Evolutionary conservation across 2,113 vertebrate genomes (phyloP).

Genomic region (Strigops habroptila): DNA sequence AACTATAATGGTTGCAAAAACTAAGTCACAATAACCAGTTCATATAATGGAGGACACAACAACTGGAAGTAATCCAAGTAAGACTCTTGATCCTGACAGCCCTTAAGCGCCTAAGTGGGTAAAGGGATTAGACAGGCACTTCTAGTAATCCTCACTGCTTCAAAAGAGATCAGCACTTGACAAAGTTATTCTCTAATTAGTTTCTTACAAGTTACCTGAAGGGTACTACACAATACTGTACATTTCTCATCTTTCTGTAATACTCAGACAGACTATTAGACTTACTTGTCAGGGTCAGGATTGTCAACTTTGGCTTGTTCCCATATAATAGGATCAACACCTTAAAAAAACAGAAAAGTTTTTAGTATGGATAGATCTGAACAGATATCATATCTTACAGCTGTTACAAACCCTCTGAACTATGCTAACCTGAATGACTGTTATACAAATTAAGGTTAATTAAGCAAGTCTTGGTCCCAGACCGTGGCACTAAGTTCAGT

Average conservation of each 20-base stretch:
- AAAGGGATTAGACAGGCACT: neutral
- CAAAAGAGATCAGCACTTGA: neutral
- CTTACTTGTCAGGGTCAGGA: conserved; percentile 95
- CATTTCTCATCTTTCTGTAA: neutral
- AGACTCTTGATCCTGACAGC: neutral
- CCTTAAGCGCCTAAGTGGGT: neutral
- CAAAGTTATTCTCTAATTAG: neutral
- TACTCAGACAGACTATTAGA: neutral
- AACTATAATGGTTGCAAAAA: neutral
- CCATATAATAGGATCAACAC: conserved; percentile 98
- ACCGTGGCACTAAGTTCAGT: neutral
- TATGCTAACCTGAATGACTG: neutral
- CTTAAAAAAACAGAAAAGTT: conserved; percentile 55
- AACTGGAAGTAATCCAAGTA: neutral
- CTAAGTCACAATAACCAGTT: neutral
- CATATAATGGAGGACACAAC: neutral
- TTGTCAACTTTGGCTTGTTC: conserved; percentile 98
- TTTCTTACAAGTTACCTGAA: neutral
- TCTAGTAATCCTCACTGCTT: neutral
- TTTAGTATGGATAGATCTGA: neutral
- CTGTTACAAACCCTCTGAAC: neutral
- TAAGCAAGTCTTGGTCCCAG: neutral
- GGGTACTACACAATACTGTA: neutral
- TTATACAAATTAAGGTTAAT: neutral
- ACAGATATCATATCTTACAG: neutral